Conservation (phyloP, 2,888 invertebrate species). For the Elegia similella region DNA sequence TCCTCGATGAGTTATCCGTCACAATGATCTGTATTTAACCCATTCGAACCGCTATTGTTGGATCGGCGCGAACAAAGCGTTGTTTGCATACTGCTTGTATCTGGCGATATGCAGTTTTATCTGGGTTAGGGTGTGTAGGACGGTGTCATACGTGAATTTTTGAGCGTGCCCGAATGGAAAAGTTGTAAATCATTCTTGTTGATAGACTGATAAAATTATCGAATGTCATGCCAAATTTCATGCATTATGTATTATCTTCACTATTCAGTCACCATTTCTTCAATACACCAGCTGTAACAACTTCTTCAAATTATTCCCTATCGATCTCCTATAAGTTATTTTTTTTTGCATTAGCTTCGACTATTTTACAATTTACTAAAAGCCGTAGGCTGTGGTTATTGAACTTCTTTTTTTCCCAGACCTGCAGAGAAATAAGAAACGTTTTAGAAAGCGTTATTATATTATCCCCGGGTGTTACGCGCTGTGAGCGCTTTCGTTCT, state of each 20-base stretch:
- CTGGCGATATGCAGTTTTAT: slow-evolving; percentile 47
- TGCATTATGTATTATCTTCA: too few species aligned
- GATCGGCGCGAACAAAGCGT: slow-evolving; percentile 55
- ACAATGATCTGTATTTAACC: slow-evolving; percentile 66
- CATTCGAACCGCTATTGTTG: slow-evolving; percentile 65
- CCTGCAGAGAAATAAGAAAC: slow-evolving; percentile 38
- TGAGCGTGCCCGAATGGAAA: too few species aligned
- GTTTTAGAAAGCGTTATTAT: slow-evolving; percentile 63
- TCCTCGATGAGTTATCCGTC: slow-evolving; percentile 60
- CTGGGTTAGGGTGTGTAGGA: background rate
- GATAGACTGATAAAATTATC: too few species aligned
- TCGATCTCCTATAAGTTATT: too few species aligned
- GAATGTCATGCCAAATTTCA: too few species aligned
- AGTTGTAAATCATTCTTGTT: too few species aligned
- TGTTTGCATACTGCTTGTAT: slow-evolving; percentile 66
- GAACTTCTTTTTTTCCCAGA: slow-evolving; percentile 19
- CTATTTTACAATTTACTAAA: background rate
- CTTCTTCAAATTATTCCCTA: too few species aligned
- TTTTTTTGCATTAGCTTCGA: background rate
- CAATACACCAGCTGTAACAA: too few species aligned
- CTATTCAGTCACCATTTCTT: too few species aligned
- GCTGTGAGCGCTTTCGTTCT: slow-evolving; percentile 60
- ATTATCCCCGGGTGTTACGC: slow-evolving; percentile 60
- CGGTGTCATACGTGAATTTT: too few species aligned
- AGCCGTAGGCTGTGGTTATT: slow-evolving; percentile 25